Percentiles rank a stretch among this genome's conserved stretches.
phyloP scores from a whole-genome alignment of 2,797 vertebrate species.

The Girardinus metallicus region DNA sequence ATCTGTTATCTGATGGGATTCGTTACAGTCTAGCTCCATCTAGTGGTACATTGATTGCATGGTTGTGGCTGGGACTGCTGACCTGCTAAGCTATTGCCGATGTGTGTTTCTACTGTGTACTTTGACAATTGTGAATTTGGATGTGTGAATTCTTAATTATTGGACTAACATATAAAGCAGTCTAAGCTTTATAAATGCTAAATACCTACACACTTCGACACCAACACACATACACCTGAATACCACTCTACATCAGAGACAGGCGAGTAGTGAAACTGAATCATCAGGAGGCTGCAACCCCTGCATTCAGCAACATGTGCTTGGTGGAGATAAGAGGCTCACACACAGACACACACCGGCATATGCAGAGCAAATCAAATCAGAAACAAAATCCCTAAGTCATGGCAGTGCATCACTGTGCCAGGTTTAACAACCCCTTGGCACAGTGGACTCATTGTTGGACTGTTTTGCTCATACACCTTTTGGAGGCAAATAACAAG shows the following conservation, averaged over 20 bases:
- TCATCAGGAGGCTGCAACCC: constrained; percentile 60
- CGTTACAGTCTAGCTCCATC: constrained; percentile 68
- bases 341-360: constrained; percentile 60
- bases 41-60: constrained; percentile 48
- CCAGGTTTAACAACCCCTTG: constrained; percentile 61
- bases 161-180: constrained; percentile 44
- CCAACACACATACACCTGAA: constrained; percentile 13
- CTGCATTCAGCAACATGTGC: constrained; percentile 77
- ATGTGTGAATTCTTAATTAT: constrained; percentile 46
- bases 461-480: constrained; percentile 49
- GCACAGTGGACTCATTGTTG: constrained; percentile 56
- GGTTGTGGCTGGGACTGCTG: background rate
- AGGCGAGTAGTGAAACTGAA: constrained; percentile 55
- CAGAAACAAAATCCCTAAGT: constrained; percentile 71
- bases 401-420: constrained; percentile 58
- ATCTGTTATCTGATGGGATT: constrained; percentile 34
- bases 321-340: constrained; percentile 78
- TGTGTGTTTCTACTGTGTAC: constrained; percentile 5
- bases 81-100: constrained; percentile 12
- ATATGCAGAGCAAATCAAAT: constrained; percentile 71
- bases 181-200: constrained; percentile 51
- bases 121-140: constrained; percentile 27
- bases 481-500: constrained; percentile 36
- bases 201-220: constrained; percentile 10
- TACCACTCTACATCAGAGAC: constrained; percentile 29